phyloP scores from a whole-genome alignment of 2,888 invertebrate species.

The Ganaspis brasiliensis region DNA sequence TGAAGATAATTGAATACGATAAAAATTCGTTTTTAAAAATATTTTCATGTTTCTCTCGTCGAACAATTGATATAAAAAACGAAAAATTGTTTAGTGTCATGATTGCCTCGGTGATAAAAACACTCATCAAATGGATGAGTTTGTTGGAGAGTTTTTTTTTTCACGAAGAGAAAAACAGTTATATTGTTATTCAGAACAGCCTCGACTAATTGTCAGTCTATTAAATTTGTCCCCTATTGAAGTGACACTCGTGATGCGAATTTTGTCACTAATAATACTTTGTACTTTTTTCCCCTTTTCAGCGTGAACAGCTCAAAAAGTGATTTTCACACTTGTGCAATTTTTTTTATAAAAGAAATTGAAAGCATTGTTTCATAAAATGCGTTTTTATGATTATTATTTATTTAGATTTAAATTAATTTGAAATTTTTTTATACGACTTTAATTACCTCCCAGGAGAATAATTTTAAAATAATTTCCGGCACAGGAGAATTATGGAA shows the following conservation, averaged over 20 bases:
- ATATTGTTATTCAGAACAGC: constrained; percentile 33
- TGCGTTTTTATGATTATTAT: too few relatives aligned
- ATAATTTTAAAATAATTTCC: too few relatives aligned
- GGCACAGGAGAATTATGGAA: too few relatives aligned
- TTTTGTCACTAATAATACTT: neutral
- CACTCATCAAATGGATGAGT: neutral
- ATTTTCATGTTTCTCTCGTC: neutral
- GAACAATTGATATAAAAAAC: neutral
- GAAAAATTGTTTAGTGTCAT: neutral
- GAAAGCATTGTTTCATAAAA: too few relatives aligned
- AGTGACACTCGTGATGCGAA: neutral
- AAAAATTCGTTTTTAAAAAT: too few relatives aligned
- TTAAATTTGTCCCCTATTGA: constrained; percentile 1
- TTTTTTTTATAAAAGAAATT: too few relatives aligned
- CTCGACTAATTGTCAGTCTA: neutral
- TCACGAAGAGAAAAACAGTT: neutral
- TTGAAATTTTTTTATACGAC: too few relatives aligned
- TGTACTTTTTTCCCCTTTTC: neutral
- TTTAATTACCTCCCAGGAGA: too few relatives aligned
- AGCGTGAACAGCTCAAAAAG: too few relatives aligned
- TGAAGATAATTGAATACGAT: too few relatives aligned
- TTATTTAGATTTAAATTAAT: too few relatives aligned
- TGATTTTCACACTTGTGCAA: too few relatives aligned
- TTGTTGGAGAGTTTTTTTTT: neutral
- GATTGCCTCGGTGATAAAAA: neutral